These are phyloP conservation scores for Sebastes glaucus DNA, from an alignment of 2,797 vertebrate species.

Conservation along the genomic window DNA sequence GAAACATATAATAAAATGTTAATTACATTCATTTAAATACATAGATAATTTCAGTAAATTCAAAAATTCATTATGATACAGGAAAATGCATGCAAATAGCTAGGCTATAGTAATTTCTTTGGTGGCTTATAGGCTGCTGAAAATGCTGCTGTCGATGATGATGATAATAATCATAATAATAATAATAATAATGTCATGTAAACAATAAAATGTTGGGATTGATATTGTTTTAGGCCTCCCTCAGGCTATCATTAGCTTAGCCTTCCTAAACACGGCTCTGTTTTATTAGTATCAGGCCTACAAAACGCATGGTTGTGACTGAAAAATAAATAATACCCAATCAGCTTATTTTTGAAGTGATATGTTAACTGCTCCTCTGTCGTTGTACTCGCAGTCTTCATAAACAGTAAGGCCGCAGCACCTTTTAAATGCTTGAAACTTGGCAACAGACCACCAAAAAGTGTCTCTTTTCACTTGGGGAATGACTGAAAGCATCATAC, in stretches of 20 bases:
- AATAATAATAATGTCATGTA: constrained; percentile 57
- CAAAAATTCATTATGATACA: constrained; percentile 77
- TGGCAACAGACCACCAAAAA: constrained; percentile 58
- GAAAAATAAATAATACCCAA: constrained; percentile 79
- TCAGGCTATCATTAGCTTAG: constrained; percentile 44
- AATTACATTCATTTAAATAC: constrained; percentile 88
- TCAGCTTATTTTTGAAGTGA: constrained; percentile 64
- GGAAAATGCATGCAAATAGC: constrained; percentile 82
- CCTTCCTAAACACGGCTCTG: constrained; percentile 29
- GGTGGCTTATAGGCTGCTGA: constrained; percentile 75
- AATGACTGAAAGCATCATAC: constrained; percentile 74
- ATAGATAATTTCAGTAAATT: constrained; percentile 76
- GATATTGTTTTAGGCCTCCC: constrained; percentile 54
- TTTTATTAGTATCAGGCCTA: constrained; percentile 34
- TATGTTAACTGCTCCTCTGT: constrained; percentile 60
- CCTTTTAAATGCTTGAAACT: constrained; percentile 61
- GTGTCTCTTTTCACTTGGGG: constrained; percentile 46
- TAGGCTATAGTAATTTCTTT: constrained; percentile 81
- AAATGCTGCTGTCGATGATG: constrained; percentile 58
- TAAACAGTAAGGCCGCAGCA: constrained; percentile 38
- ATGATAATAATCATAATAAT: constrained; percentile 54
- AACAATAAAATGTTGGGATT: constrained; percentile 46
- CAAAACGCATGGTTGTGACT: constrained; percentile 34
- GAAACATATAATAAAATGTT: constrained; percentile 77
- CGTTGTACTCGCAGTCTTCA: constrained; percentile 26